Percentiles rank a stretch among this genome's conserved stretches.
phyloP scores from a whole-genome alignment of 2,113 vertebrate genomes.

The Dipodomys merriami region DNA sequence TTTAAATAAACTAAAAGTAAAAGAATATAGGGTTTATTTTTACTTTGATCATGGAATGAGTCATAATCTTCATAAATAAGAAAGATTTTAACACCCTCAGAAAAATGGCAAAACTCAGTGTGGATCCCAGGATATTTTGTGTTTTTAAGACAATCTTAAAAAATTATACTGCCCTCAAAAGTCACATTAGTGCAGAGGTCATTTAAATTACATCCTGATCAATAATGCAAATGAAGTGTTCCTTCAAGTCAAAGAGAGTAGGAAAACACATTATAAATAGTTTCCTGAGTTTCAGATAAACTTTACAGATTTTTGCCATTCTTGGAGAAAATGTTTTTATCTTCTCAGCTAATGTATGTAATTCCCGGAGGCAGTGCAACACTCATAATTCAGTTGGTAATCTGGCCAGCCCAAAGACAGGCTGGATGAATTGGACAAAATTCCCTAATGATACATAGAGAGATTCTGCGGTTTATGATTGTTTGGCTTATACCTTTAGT shows the following conservation, averaged over 20 bases:
- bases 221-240: slow-evolving; percentile 63
- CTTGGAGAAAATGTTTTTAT: slow-evolving; percentile 25
- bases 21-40: not conserved
- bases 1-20: slow-evolving; percentile 5
- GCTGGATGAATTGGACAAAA: not conserved
- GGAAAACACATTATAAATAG: slow-evolving; percentile 14
- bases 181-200: slow-evolving; percentile 21
- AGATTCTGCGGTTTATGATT: not conserved
- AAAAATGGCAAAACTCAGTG: not conserved
- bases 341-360: not conserved
- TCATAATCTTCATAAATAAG: not conserved
- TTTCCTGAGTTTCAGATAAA: slow-evolving; percentile 17
- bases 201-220: slow-evolving; percentile 59
- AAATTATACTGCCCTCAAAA: slow-evolving; percentile 12
- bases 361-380: not conserved
- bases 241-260: not conserved
- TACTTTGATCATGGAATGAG: slow-evolving; percentile 1
- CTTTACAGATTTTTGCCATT: slow-evolving; percentile 14
- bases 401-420: not conserved
- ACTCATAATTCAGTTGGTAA: not conserved
- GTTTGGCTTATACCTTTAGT: not conserved
- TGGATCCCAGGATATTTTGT: not conserved
- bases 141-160: slow-evolving; percentile 26
- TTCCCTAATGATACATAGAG: not conserved
- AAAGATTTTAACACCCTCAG: not conserved